Evolutionary conservation across 2,113 vertebrate genomes (phyloP), one percentile per base, ranked within the genome.

Genomic region (Psephotus haematonotus): DNA sequence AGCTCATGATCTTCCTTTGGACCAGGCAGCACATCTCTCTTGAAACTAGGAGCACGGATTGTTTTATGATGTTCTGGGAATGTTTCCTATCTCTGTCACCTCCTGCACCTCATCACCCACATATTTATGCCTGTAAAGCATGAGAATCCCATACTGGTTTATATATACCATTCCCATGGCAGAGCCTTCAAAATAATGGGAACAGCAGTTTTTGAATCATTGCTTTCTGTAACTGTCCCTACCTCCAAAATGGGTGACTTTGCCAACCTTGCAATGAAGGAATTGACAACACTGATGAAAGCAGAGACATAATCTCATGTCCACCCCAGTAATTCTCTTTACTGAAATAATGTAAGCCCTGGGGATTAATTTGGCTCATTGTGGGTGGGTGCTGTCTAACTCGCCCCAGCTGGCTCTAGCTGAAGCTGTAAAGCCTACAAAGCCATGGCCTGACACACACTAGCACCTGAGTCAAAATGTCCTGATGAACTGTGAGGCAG

Each of bases 1-100:
- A 79, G 68, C n/a, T 79, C 2, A 0, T 22, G 47, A 81, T 3
- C 67, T 69, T 86, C 46, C 80, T 71, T 71, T 76, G 62, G 80
- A 49, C 46, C 44, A 68, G 24, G 27, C 53, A 84, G 64, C 11
- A 47, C 24, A 47, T 85, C 28, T 70, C 24, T 62, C 49, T 86
- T 0, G 0, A 68, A 78, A 77, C 5, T 44, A 39, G 62, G 37
- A 82, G 23, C 0, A 0, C 0, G 4, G 47, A 37, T 25, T 5
- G 65, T 77, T 93, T 71, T 31, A 7, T 0, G 1, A 28, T 27
- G 31, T 75, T 82, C 64, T 62, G 35, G 23, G 17, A 37, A 44
- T 18, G 35, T 46, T 89, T 89, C 33, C 33, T 14, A 47, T 35
- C n/a, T 41, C 68, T 90, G 71, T 28, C 70, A 50, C 52, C 28